These are phyloP conservation scores for Accipiter cooperii DNA, from an alignment of 2,113 vertebrate genomes.

Conservation along the genomic window DNA sequence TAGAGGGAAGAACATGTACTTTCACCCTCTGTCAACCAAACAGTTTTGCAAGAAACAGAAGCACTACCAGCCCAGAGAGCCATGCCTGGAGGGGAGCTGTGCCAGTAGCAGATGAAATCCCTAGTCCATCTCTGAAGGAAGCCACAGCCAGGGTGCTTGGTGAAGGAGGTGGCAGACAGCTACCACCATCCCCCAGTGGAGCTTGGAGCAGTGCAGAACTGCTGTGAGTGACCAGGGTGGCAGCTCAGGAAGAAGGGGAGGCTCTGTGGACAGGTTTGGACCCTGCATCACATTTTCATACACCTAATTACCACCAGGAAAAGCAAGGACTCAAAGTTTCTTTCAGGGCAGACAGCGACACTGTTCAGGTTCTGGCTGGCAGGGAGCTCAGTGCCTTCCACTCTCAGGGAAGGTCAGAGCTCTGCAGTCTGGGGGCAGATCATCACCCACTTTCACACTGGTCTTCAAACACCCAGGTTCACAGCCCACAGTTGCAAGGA, in stretches of 20 bases:
- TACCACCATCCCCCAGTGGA: fast-evolving
- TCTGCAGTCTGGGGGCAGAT: not conserved
- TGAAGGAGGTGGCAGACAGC: not conserved
- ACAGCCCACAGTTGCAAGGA: not conserved
- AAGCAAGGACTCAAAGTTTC: not conserved
- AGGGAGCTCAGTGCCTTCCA: not conserved
- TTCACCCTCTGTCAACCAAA: not conserved
- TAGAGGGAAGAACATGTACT: not conserved
- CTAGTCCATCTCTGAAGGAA: not conserved
- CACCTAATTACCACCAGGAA: not conserved
- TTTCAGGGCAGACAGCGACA: fast-evolving
- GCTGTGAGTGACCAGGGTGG: not conserved
- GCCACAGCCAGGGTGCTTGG: too few species aligned
- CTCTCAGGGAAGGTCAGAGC: not conserved
- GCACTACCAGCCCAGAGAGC: not conserved
- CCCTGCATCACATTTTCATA: fast-evolving
- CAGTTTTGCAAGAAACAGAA: not conserved
- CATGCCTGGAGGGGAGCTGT: fast-evolving
- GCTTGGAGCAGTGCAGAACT: not conserved
- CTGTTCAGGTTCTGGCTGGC: not conserved
- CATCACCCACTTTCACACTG: fast-evolving
- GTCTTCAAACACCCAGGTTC: fast-evolving
- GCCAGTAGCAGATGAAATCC: too few species aligned
- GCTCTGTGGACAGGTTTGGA: not conserved
- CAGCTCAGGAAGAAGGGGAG: not conserved